These are phyloP conservation scores for Anoplopoma fimbria DNA, from an alignment of 2,113 vertebrate genomes.

Conservation along the genomic window DNA sequence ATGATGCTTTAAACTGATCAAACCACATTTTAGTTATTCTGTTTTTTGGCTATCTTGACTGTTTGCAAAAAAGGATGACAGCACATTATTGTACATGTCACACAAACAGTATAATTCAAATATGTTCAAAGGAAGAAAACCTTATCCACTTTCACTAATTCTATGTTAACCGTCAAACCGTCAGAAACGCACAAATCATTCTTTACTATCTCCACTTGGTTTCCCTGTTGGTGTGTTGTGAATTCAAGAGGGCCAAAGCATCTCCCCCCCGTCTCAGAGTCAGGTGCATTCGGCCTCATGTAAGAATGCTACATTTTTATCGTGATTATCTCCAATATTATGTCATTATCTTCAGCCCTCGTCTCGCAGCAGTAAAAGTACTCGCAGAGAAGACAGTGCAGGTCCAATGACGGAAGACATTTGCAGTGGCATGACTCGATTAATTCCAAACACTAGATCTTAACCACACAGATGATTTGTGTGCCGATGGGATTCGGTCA, in stretches of 20 bases:
- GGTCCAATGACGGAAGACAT: conserved; percentile 58
- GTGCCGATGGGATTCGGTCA: conserved; percentile 73
- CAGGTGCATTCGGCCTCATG: not conserved
- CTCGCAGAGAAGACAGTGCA: conserved; percentile 33
- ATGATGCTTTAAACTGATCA: not conserved
- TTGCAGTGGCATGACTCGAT: conserved; percentile 54
- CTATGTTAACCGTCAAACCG: conserved; percentile 18
- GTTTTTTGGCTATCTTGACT: not conserved
- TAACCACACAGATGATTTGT: conserved; percentile 72
- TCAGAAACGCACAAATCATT: conserved; percentile 36
- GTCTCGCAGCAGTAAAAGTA: not conserved
- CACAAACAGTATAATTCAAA: not conserved
- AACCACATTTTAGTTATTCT: not conserved
- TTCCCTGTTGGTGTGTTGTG: conserved; percentile 37
- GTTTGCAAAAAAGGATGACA: not conserved
- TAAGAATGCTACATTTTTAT: not conserved
- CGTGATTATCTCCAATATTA: conserved; percentile 19
- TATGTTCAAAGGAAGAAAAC: not conserved
- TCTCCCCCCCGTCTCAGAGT: not conserved
- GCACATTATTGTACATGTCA: not conserved
- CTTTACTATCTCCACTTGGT: conserved; percentile 24
- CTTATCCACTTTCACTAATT: not conserved
- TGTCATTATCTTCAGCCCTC: conserved; percentile 15
- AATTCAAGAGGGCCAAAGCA: not conserved
- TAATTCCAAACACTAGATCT: conserved; percentile 71